Percentiles rank a stretch among this genome's conserved stretches.
phyloP scores from a whole-genome alignment of 1,140 invertebrate species.

The Aricia agestis region DNA sequence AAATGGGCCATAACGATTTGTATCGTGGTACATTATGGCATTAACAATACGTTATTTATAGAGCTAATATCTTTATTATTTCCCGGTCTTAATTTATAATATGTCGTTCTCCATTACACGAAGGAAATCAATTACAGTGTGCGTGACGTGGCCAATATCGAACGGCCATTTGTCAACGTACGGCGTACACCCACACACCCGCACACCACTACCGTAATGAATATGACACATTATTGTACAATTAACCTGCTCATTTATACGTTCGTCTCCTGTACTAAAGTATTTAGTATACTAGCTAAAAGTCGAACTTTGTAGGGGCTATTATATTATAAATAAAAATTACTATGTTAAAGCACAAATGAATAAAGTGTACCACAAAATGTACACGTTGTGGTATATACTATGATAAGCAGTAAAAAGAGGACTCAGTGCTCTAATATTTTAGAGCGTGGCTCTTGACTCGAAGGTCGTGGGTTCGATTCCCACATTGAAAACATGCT shows the following conservation, averaged over 20 bases:
- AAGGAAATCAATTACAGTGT: slow-evolving; percentile 48
- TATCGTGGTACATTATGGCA: background rate
- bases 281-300: no score
- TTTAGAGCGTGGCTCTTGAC: no score
- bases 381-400: no score
- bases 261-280: background rate
- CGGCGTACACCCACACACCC: slow-evolving; percentile 29
- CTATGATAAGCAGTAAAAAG: no score
- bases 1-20: background rate
- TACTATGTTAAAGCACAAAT: no score
- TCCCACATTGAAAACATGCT: no score
- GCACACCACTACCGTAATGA: slow-evolving; percentile 37
- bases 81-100: slow-evolving; percentile 28
- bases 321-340: no score
- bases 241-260: slow-evolving; percentile 27
- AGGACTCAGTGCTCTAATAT: no score
- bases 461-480: no score
- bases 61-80: slow-evolving; percentile 15
- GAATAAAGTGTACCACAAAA: no score
- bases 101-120: slow-evolving; percentile 38
- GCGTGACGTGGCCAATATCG: slow-evolving; percentile 44
- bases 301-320: no score
- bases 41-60: slow-evolving; percentile 20
- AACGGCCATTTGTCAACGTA: slow-evolving; percentile 36
- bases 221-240: slow-evolving; percentile 35